phyloP scores from a whole-genome alignment of 2,113 vertebrate species.

The Gobio gobio region DNA sequence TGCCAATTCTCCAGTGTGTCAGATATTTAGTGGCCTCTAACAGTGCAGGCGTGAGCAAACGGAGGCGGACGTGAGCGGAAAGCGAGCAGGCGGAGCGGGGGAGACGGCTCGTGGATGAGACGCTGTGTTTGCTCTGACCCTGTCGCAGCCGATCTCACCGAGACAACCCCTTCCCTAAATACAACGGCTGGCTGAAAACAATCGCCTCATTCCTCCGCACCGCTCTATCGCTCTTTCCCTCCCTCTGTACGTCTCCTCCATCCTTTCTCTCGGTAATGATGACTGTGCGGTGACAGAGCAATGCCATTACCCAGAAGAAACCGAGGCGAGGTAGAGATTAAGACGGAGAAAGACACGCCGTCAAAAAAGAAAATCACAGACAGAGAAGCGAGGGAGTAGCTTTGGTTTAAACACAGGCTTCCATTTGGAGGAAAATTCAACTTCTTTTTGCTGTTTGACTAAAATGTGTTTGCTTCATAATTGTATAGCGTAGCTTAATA shows the following conservation, averaged over 20 bases:
- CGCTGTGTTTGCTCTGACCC: slow-evolving; percentile 43
- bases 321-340: not conserved
- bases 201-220: not conserved
- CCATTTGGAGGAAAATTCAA: not conserved
- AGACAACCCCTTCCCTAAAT: slow-evolving; percentile 30
- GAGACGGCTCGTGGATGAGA: slow-evolving; percentile 23
- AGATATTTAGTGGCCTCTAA: slow-evolving; percentile 60
- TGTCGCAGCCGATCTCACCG: slow-evolving; percentile 44
- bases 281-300: slow-evolving; percentile 40
- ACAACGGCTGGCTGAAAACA: slow-evolving; percentile 49
- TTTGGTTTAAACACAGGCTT: not conserved
- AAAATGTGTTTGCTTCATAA: not conserved
- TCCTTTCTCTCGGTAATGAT: slow-evolving; percentile 22
- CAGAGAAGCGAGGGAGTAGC: not conserved
- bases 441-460: not conserved
- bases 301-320: slow-evolving; percentile 31
- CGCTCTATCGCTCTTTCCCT: not conserved
- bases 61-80: slow-evolving; percentile 54
- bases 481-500: not conserved
- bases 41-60: slow-evolving; percentile 51
- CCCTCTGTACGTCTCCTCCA: not conserved
- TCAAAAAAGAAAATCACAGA: slow-evolving; percentile 56
- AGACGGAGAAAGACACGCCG: slow-evolving; percentile 27
- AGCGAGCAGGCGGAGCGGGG: slow-evolving; percentile 13
- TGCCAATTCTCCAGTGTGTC: slow-evolving; percentile 57